Evolutionary conservation across 2,888 invertebrate species (phyloP), one percentile per base, ranked within the genome.

Genomic region (Thera britannica): DNA sequence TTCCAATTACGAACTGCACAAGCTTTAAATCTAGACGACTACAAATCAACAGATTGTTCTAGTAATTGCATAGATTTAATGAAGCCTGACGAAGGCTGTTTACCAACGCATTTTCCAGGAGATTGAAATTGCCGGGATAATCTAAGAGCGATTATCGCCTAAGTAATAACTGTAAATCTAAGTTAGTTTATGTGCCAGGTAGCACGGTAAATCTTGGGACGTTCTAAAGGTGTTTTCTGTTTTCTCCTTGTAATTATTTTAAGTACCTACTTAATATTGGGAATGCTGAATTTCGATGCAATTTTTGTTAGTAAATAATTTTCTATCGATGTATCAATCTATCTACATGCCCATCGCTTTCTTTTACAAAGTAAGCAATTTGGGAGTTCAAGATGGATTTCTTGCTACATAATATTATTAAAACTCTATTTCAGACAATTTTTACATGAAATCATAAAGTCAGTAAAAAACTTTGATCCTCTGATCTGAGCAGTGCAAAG

Each of bases 31-130:
- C 9, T 8, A 7, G 2, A 9, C 9, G 9, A 9, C 8, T 34
- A 55, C 52, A 46, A 59, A 60, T 55, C 65, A 65, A 55, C 55
- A 49, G 49, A 56, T 56, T 51, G 49, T 59, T 61, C 34, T 59
- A 11, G 58, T 70, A 72, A 70, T 68, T 61, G 62, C 49, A 62
- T 66, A 64, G 54, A 58, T 66, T 72, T 66, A 57, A 62, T 58
- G 57, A 34, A 51, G 44, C 34, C 35, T 57, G 12, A 58, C 67
- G 48, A 63, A 61, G 58, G 12, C 12, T 41, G 55, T 55, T 70
- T 65, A 62, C 60, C 63, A 12, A 59, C 65, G 61, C 44, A 64
- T 68, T 73, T 68, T 66, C 54, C 63, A 55, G 65, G 51, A 57
- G 61, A 69, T 65, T 69, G 65, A 64, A 70, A 64, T 57, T 56